Evolutionary conservation across 2,888 invertebrate genomes (phyloP), one percentile per base, ranked within the genome.

Genomic region (Eupsilia transversa): DNA sequence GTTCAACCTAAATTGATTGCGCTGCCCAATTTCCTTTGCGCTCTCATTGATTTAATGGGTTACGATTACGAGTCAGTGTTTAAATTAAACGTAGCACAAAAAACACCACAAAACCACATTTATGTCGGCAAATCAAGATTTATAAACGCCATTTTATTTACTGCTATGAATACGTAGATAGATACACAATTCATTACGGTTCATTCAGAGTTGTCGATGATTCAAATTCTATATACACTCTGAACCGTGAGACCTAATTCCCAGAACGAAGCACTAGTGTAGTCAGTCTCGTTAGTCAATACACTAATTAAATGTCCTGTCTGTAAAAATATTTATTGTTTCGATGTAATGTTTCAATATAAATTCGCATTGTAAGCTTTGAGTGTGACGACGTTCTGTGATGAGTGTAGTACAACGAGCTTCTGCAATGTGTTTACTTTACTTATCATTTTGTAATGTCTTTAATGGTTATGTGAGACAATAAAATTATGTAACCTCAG

Each of bases 401-500:
- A 43, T 66, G 17, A n/a, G 27, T 41, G 20, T 49, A 49, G 17
- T 49, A 56, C 14, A 33, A 27, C 38, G 41, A 67, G 35, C 68
- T 67, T 68, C 56, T 66, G 56, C 68, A 46, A 57, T 59, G 52
- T 78, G 52, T 70, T 69, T 30, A 46, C 46, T 66, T 3, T 49
- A 60, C 43, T 43, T 68, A 67, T 68, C 30, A 60, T 43, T 59
- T 75, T 69, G 57, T 76, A 59, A 77, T 76, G 77, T 1, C 27
- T 33, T 41, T 74, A 57, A 57, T 41, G 46, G n/a, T 14, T 67
- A 57, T 54, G 52, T 35, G 57, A 69, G 49, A 52, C 78, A 59
- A 17, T 70, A 59, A 69, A 69, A 70, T 70, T 75, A 78, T 52
- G 35, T 33, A 77, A 75, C 70, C 57, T 67, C 41, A 30, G 57